Base-by-base conservation (phyloP, 64 coral and sea anemone species). In the Orbicella faveolata region DNA sequence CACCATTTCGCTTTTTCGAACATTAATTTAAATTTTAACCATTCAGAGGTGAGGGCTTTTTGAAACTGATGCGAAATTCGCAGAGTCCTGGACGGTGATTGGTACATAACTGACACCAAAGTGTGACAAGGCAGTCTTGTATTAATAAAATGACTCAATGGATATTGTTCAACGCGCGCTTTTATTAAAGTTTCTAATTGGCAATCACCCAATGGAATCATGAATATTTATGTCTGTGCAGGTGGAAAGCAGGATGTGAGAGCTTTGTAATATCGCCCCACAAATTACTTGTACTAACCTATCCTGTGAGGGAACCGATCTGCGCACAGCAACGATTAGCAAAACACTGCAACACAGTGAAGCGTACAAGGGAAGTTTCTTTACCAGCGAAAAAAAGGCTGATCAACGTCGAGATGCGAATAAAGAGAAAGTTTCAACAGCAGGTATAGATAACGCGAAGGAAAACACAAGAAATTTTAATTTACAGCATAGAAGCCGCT, bases 221-320 rank as follows among this genome's bases (percentile, higher is more conserved):
- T 94, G 89, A 94, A 94, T 94, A 94, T 94, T 94, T 34, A 94
- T 94, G 87, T 11, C 7, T 25, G 26, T 80, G 93, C 93, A 94
- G 93, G 93, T 94, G 93, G 48, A 93, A 68, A 36, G 63, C 25
- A 77, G 70, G 61, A 84, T 80, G 87, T 72, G 92, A 89, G 21
- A n/a, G 79, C 87, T 89, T 76, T 94, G 92, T 93, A 84, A 89
- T 89, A 94, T 78, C 83, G 25, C 70, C 37, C 37, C 21, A 52
- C 79, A 83, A 81, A 89, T 83, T 93, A 79, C 81, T 89, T 85
- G 75, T 73, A 20, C 92, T 77, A 57, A 89, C 89, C 92, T 89
- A 94, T 75, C 83, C 87, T 84, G 79, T 74, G 64, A 63, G 59
- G 36, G 77, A 76, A 54, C 83, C 34, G 41, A 44, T n/a, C 77